These are phyloP conservation scores for Peucedramus taeniatus DNA, from an alignment of 2,113 vertebrate genomes.

Conservation along the genomic window DNA sequence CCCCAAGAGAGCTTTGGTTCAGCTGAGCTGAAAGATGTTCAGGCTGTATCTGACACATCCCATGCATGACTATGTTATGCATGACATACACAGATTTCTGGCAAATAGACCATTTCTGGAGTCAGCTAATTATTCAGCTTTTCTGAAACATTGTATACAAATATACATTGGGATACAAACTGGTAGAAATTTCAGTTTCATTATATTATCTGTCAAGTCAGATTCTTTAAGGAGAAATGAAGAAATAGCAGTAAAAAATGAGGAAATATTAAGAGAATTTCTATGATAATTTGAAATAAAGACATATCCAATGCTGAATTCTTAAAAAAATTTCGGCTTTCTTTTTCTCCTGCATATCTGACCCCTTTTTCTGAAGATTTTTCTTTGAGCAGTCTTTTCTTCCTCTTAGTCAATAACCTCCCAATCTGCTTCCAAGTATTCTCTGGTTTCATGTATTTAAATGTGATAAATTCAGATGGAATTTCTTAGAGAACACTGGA, in stretches of 20 bases:
- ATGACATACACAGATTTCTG: not conserved
- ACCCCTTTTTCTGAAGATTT: not conserved
- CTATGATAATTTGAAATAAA: not conserved
- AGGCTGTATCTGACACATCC: not conserved
- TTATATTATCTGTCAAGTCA: not conserved
- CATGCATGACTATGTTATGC: not conserved
- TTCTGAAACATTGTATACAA: not conserved
- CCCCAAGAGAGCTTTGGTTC: not conserved
- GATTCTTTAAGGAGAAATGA: not conserved
- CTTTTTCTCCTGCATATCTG: not conserved
- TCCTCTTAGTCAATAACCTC: not conserved
- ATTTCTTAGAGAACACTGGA: not conserved
- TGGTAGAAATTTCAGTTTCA: not conserved
- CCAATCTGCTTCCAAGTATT: not conserved
- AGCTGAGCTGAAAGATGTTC: not conserved
- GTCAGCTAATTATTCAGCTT: not conserved
- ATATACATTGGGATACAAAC: not conserved
- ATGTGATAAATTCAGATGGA: not conserved
- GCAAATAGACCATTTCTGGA: not conserved
- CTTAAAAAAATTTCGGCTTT: not conserved
- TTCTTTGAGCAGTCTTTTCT: fast-evolving
- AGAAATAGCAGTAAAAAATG: not conserved
- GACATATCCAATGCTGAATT: not conserved
- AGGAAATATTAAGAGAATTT: not conserved
- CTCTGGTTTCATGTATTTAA: not conserved